Conservation (phyloP, 2,113 vertebrate species). For the Dissostichus mawsoni region DNA sequence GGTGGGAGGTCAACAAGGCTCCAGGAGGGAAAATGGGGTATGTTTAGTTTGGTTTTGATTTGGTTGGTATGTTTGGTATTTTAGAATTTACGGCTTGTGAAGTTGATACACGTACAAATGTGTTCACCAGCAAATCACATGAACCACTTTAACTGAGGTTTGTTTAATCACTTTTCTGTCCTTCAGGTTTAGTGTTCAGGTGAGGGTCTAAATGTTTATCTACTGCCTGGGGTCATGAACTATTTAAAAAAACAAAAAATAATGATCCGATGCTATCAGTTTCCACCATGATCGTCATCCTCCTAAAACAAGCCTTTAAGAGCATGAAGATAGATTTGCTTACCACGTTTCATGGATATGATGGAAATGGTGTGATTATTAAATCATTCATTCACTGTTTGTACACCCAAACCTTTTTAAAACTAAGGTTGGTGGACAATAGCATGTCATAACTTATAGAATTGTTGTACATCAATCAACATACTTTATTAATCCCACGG, state of each 20-base stretch:
- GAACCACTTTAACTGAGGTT: not conserved
- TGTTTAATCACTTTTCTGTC: not conserved
- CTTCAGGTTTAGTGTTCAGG: not conserved
- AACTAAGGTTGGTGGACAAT: not conserved
- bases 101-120: too few species aligned
- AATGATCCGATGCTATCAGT: slow-evolving; percentile 2
- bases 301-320: not conserved
- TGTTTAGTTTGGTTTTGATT: not conserved
- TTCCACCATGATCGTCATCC: not conserved
- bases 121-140: not conserved
- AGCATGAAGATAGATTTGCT: not conserved
- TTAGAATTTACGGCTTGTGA: not conserved
- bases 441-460: not conserved
- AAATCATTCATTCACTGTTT: slow-evolving; percentile 2
- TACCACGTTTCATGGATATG: not conserved
- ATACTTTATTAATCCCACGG: too few species aligned
- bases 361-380: not conserved
- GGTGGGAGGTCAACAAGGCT: not conserved
- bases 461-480: too few species aligned
- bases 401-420: not conserved
- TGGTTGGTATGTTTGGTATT: not conserved
- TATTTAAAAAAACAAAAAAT: not conserved
- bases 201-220: not conserved
- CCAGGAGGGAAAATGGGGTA: not conserved
- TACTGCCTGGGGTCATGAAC: not conserved